Percentiles rank a stretch among this genome's conserved stretches.
Evolutionary conservation across 2,888 invertebrate genomes (phyloP).

Genomic region (Hoplodrina ambigua): DNA sequence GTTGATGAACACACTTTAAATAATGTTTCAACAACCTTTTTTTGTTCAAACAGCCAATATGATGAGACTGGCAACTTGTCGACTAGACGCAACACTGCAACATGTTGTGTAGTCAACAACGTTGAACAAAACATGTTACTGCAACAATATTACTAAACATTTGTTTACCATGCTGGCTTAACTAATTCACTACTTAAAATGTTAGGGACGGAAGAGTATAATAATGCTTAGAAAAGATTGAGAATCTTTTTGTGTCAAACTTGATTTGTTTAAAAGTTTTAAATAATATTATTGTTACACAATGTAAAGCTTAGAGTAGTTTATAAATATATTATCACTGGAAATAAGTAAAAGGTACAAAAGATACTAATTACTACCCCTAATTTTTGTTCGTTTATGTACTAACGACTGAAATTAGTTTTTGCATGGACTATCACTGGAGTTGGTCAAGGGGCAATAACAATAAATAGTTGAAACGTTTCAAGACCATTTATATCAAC

Average conservation of each 20-base stretch:
- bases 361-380: constrained; percentile 24
- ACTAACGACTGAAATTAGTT: constrained; percentile 6
- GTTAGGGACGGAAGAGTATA: constrained; percentile 64
- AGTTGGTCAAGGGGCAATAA: background rate
- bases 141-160: constrained; percentile 14
- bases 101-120: background rate
- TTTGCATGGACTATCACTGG: background rate
- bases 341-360: constrained; percentile 56
- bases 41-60: background rate
- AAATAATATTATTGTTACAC: constrained; percentile 30
- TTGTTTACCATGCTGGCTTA: constrained; percentile 7
- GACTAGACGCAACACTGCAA: background rate
- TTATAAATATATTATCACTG: constrained; percentile 57
- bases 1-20: background rate
- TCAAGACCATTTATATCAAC: no score
- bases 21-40: background rate
- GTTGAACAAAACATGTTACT: background rate
- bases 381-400: background rate
- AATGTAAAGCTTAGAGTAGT: constrained; percentile 31
- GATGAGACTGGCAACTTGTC: background rate
- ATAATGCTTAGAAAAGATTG: constrained; percentile 40
- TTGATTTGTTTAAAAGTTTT: constrained; percentile 30
- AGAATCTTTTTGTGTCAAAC: constrained; percentile 28
- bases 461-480: background rate
- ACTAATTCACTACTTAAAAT: constrained; percentile 54